Base-by-base conservation (phyloP, 2,888 invertebrate genomes). In the Amiota mariae region DNA sequence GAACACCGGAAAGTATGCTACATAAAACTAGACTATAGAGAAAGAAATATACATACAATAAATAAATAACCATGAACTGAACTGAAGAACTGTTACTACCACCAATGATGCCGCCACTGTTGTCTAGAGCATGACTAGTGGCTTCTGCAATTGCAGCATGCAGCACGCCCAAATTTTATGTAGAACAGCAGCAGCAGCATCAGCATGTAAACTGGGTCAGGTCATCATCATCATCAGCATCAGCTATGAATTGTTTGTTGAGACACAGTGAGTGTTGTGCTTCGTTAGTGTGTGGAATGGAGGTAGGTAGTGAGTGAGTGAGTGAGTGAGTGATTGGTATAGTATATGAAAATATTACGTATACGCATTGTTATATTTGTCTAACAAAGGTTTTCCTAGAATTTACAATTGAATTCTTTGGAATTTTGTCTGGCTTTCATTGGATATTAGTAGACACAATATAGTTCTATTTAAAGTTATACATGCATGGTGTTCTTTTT, bases 41-140 rank as follows among this genome's bases (percentile, higher is more conserved):
- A 57, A 67, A 67, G n/a, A 49, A 66, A 49, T 13, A 63, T n/a
- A 10, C 63, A 63, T n/a, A 15, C n/a, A 4, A 59, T 77, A 68
- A 64, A 61, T 59, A 79, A 78, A 64, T 84, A 85, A 78, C 85
- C 85, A 79, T 85, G 82, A 85, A 84, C 85, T 11, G 9, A 20
- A 11, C 12, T 54, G 54, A 84, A 2, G 9, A 20, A 11, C 12
- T 54, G 54, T 12, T n/a, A 8, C 8, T 54, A n/a, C 54, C 13
- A n/a, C n/a, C 51, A 11, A 3, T n/a, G 9, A 3, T n/a, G 54
- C n/a, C 54, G 20, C 20, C 20, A 18, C 20, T 59, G 59, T 59
- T 15, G 4, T 59, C 18, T 36, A 36, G 36, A 36, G 36, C 6
- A 36, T 82, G 24, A 82, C 71, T 81, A 81, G 64, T 78, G 72